Percentiles rank a stretch among this genome's conserved stretches.
Evolutionary conservation across 2,797 vertebrate species (phyloP).

Genomic region (Carapus acus): DNA sequence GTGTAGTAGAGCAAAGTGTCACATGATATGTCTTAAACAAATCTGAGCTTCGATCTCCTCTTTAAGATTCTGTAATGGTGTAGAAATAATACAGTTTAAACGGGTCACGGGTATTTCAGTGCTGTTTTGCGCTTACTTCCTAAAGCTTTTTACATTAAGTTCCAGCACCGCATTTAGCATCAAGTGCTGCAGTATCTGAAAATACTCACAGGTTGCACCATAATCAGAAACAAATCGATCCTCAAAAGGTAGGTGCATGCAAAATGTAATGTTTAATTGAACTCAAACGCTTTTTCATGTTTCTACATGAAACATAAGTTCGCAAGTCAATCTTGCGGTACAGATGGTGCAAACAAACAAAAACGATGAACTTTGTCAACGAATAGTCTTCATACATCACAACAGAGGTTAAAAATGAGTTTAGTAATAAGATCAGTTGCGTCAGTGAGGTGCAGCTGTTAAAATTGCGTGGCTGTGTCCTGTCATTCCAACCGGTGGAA

Average conservation of each 20-base stretch:
- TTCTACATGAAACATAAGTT: constrained; percentile 53
- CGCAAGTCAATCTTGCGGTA: constrained; percentile 18
- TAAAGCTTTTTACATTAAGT: constrained; percentile 11
- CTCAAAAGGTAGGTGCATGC: constrained; percentile 34
- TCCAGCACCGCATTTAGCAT: constrained; percentile 23
- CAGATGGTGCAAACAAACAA: constrained; percentile 25
- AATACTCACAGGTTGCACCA: not conserved
- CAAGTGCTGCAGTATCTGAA: constrained; percentile 11
- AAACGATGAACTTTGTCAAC: constrained; percentile 15
- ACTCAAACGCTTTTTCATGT: constrained; percentile 55
- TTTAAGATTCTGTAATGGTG: no score
- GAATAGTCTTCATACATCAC: constrained; percentile 25
- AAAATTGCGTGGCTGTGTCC: constrained; percentile 40
- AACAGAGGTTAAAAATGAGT: constrained; percentile 35
- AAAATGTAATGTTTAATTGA: constrained; percentile 59
- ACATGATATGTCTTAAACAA: no score
- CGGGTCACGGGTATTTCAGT: no score
- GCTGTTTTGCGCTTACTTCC: not conserved
- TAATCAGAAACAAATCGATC: constrained; percentile 1
- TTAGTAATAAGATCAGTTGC: constrained; percentile 31
- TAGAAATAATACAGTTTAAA: no score
- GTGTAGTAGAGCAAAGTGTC: no score
- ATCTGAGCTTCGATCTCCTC: no score
- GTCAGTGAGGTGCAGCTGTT: constrained; percentile 24
- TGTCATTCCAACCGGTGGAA: constrained; percentile 13